Percentiles rank a stretch among this genome's conserved stretches.
Conservation (phyloP, 1,140 invertebrate species). For the Nasonia vitripennis region DNA sequence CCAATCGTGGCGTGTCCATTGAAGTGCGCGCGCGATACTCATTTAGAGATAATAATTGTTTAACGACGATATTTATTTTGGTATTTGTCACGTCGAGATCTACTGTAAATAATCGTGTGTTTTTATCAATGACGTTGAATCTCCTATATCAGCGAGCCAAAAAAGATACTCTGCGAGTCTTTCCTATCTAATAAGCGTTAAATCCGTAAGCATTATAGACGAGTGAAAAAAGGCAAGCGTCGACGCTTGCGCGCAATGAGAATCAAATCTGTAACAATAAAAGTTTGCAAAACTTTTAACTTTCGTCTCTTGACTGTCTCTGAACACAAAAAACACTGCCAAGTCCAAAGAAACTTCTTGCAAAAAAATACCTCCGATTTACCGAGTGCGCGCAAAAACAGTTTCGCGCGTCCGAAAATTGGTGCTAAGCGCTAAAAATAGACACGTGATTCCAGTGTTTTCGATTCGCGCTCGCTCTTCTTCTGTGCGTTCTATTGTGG, state of each 20-base stretch:
- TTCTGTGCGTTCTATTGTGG: neutral
- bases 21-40: conserved; percentile 8
- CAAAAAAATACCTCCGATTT: neutral
- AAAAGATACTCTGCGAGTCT: neutral
- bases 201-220: neutral
- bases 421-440: conserved; percentile 42
- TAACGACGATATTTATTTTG: conserved; percentile 17
- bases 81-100: neutral
- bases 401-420: neutral
- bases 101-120: conserved; percentile 17
- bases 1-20: neutral
- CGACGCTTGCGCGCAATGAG: neutral
- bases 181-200: neutral
- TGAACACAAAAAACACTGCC: neutral
- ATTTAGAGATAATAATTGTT: conserved; percentile 1
- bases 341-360: neutral
- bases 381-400: too few relatives aligned
- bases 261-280: conserved; percentile 30
- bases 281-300: conserved; percentile 35
- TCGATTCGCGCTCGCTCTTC: conserved; percentile 22
- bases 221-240: neutral
- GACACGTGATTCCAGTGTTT: conserved; percentile 34
- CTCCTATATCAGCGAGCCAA: neutral
- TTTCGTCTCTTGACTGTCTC: neutral
- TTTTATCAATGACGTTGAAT: conserved; percentile 18